Percentiles rank a stretch among this genome's conserved stretches.
Conservation (phyloP, 2,113 vertebrate species). For the Callocephalon fimbriatum region DNA sequence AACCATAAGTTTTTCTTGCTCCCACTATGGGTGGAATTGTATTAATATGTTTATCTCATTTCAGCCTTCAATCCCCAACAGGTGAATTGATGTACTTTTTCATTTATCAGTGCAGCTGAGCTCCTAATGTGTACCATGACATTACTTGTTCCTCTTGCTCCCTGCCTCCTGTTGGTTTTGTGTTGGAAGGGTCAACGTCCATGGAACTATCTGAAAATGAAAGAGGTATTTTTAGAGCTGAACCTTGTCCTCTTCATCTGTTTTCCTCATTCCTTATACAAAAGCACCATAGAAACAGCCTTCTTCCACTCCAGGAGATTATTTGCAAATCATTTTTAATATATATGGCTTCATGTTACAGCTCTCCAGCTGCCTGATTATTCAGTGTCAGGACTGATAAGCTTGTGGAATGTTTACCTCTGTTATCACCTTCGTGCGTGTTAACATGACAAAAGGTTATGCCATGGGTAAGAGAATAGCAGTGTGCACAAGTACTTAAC, state of each 20-base stretch:
- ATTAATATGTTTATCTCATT: background rate
- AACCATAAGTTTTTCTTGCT: background rate
- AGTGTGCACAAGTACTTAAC: background rate
- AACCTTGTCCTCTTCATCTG: conserved; percentile 5
- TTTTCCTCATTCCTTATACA: conserved; percentile 36
- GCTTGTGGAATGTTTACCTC: background rate
- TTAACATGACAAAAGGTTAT: background rate
- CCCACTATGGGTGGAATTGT: background rate
- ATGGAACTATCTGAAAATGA: background rate
- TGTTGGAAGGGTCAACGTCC: background rate
- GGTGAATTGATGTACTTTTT: background rate
- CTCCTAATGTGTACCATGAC: background rate
- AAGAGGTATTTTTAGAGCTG: conserved; percentile 55
- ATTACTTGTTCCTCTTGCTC: background rate
- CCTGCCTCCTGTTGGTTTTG: background rate
- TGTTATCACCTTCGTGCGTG: background rate
- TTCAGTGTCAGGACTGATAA: conserved; percentile 19
- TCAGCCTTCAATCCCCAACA: background rate
- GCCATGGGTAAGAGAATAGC: background rate
- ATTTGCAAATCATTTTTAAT: conserved; percentile 45
- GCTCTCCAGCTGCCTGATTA: conserved; percentile 31
- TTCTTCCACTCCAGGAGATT: conserved; percentile 4
- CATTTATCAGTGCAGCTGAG: background rate
- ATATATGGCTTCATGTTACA: conserved; percentile 29
- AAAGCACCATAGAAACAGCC: conserved; percentile 55